Percentiles rank a stretch among this genome's conserved stretches.
Conservation (phyloP, 2,113 vertebrate species). For the Salvelinus alpinus region DNA sequence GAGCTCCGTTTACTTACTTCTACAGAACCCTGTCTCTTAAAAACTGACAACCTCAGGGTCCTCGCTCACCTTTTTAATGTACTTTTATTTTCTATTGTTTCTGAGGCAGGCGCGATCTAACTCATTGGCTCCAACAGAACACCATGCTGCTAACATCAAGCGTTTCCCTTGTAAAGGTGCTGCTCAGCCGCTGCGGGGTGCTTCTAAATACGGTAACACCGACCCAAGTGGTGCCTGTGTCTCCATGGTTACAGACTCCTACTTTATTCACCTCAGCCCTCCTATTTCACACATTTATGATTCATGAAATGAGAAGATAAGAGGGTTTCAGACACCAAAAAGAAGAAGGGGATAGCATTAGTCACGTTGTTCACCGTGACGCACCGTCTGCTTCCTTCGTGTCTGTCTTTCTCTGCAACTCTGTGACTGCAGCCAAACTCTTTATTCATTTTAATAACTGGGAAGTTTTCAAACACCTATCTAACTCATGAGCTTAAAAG, state of each 20-base stretch:
- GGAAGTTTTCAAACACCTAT: background rate
- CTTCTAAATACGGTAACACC: conserved; percentile 43
- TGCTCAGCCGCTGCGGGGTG: background rate
- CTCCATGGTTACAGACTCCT: conserved; percentile 52
- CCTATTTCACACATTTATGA: conserved; percentile 43
- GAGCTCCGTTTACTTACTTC: too few relatives aligned
- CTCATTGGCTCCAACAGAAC: background rate
- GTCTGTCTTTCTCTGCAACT: background rate
- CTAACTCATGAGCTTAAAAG: background rate
- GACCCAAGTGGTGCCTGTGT: conserved; percentile 49
- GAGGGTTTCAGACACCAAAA: conserved; percentile 7
- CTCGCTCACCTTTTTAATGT: too few relatives aligned
- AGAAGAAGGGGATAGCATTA: background rate
- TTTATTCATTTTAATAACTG: background rate
- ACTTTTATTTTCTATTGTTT: too few relatives aligned
- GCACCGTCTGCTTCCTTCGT: background rate
- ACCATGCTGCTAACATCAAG: background rate
- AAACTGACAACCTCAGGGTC: too few relatives aligned
- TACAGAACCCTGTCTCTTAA: too few relatives aligned
- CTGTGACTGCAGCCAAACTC: background rate
- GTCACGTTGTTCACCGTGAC: background rate
- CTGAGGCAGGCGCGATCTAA: too few relatives aligned
- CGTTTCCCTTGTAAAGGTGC: background rate
- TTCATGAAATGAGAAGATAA: conserved; percentile 42
- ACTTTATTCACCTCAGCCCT: conserved; percentile 35